Base-by-base conservation (phyloP, 2,888 invertebrate species). In the Gonocerus acuteangulatus region DNA sequence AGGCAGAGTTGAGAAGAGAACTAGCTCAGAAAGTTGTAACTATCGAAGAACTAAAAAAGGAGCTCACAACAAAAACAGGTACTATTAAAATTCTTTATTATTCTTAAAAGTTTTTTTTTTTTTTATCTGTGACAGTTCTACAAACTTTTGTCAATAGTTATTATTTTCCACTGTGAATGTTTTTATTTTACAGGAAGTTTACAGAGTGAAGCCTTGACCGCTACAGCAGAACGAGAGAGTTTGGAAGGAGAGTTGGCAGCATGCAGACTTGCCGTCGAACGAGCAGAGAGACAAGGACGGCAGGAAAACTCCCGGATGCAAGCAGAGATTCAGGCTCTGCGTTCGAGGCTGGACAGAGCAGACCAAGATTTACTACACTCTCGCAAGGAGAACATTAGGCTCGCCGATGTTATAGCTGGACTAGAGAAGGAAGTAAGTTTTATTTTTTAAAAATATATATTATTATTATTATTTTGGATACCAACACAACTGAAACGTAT, bases 321-420 rank as follows among this genome's bases (percentile, higher is more conserved):
- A 68, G 85, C 87, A 0, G 90, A 90, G 71, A 69, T 84, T 39
- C 81, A 82, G 66, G 87, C 87, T 2, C 75, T 88, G 54, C 78
- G 87, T 27, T 88, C 89, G 72, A 79, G 87, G 22, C 71, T 89
- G 68, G 89, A 90, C 71, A 78, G 89, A 58, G 85, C 87, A 15
- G 90, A 91, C 72, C 86, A 86, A 0, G 90, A 90, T 71, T 71
- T 89, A 63, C 80, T 89, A 32, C 89, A 89, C 69, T 85, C 87
- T 16, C 82, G 89, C 48, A 80, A 89, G 9, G 89, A 90, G 72
- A 88, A 89, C 69, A 75, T 89, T 34, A 81, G 89, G 48, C 78
- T 90, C 9, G 81, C 82, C 13, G 90, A 90, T 71, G 87, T 88
- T 71, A 83, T 90, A 34, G 81, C 88, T 2, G 83, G 82, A 60